Base-by-base conservation (phyloP, 2,797 vertebrate species). In the Eleutherodactylus coqui region DNA sequence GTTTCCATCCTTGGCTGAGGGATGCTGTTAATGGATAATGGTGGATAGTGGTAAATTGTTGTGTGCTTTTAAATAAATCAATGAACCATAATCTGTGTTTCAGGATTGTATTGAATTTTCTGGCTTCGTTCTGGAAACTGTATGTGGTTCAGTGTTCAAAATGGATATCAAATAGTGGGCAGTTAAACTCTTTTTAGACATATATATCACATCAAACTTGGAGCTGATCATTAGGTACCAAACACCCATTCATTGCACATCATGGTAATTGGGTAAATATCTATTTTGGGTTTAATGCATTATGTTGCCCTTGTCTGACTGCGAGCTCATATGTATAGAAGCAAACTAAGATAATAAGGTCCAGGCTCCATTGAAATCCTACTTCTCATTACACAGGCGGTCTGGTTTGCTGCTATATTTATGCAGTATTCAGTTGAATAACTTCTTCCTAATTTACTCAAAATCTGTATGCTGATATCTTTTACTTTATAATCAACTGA, bases 211-310 rank as follows among this genome's bases (percentile, higher is more conserved):
- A 70, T 67, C 19, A 79, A 60, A 87, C 62, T 78, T 83, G 62
- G 58, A 45, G 13, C 58, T n/a, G 58, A 79, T 55, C 55, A 67
- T 84, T 84, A 80, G 21, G 36, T 43, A 64, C 43, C 85, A 80
- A 87, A 81, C 81, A 70, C 36, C 55, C 36, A 84, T 87, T 87
- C 86, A 87, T 73, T 84, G 70, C 53, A 32, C 10, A 32, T 75
- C 77, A 69, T 81, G 55, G 69, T 84, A 79, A 87, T 81, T 69
- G 76, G 75, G 75, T 85, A 78, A 84, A 85, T 84, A 87, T 84
- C 82, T 87, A 81, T 87, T 85, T 84, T 84, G 58, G 85, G 82
- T 58, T 73, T 80, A 84, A 87, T 84, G 77, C 70, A 85, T 85
- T 84, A 84, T 87, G 60, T 51, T 85, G 43, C 75, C 86, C 82